Base-by-base conservation (phyloP, 1,140 invertebrate genomes). In the roundworm (Caenorhabditis elegans) region DNA sequence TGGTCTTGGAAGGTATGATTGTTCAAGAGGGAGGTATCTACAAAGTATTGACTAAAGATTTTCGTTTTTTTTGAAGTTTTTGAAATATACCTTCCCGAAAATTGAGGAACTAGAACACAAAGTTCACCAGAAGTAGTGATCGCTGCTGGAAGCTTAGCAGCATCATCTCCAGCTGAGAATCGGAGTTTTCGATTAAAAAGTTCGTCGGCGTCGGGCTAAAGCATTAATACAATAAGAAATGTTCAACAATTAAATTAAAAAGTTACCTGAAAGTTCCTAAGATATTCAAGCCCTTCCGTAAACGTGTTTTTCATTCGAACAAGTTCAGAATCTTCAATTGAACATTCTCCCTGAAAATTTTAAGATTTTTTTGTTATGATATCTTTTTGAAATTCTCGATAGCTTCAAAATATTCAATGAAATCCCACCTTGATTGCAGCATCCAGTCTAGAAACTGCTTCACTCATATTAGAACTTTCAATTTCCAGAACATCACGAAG, bases 121-220 rank as follows among this genome's bases (percentile, higher is more conserved):
- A 88, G 51, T 82, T 89, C 88, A 3, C 88, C 88, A 77, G 87
- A 90, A 79, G 88, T 89, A n/a, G 83, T 43, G 55, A 89, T 89
- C 4, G 88, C 88, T 28, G 80, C 60, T 24, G 88, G 88, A 39
- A 89, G 76, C 80, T 89, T 89, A 2, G 85, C 82, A 8, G 88
- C 88, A 83, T 89, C 88, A 76, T 89, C 88, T 47, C 88, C 88
- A 55, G 88, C 85, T 13, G 88, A 88, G 76, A 89, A 89, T 11
- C 88, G 82, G 15, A 89, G 55, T 70, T 89, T 89, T 79, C 89
- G 87, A 11, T 85, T 78, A 79, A 89, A 89, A 8, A 88, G 83
- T 15, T 89, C 88, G 24, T 89, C 88, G 28, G 84, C 85, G 76
- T 89, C 88, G 8, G 88, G 88, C 85, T 89, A 76, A 51, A 86